Evolutionary conservation across 2,888 invertebrate genomes (phyloP).

Genomic region (Bruchidius siliquastri): DNA sequence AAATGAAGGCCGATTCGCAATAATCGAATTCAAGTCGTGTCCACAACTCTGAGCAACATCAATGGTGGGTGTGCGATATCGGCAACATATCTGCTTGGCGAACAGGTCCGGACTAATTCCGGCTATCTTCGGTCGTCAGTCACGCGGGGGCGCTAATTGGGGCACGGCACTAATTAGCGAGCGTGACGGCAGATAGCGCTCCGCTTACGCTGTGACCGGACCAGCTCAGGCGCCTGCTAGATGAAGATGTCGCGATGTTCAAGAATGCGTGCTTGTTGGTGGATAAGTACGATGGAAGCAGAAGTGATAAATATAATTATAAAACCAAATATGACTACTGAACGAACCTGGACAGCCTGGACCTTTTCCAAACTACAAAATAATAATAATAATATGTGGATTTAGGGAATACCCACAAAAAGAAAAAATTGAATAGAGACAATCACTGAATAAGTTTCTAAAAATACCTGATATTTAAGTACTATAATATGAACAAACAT

Average conservation of each 20-base stretch:
- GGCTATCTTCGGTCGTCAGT: conserved; percentile 16
- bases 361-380: too few relatives aligned
- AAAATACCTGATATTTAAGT: too few relatives aligned
- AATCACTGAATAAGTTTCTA: too few relatives aligned
- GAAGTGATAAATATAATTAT: too few relatives aligned
- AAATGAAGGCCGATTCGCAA: background rate
- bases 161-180: background rate
- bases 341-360: too few relatives aligned
- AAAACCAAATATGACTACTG: too few relatives aligned
- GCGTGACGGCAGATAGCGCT: background rate
- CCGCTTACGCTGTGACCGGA: background rate
- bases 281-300: too few relatives aligned
- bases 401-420: too few relatives aligned
- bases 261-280: background rate
- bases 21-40: background rate
- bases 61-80: conserved; percentile 14
- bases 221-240: background rate
- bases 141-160: conserved; percentile 6
- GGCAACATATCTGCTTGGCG: conserved; percentile 4
- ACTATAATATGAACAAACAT: too few relatives aligned
- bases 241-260: background rate
- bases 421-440: too few relatives aligned
- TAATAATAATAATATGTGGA: too few relatives aligned
- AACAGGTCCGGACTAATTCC: conserved; percentile 17
- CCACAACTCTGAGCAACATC: background rate